phyloP scores from a whole-genome alignment of 2,888 invertebrate genomes.

The Protonemura montana region DNA sequence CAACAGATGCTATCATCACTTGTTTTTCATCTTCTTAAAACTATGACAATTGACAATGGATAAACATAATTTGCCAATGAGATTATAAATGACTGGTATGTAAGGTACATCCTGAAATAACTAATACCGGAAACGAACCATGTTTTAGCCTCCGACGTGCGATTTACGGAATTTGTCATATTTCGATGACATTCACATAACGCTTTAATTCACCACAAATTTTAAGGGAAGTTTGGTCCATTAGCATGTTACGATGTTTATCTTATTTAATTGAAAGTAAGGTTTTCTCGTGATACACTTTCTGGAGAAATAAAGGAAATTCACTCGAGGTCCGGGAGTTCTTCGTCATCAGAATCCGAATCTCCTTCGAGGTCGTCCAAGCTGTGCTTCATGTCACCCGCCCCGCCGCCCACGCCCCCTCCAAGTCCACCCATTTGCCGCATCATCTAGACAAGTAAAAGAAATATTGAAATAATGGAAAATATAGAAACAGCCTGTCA shows the following conservation, averaged over 20 bases:
- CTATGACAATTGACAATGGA: slow-evolving; percentile 12
- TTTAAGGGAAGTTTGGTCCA: slow-evolving; percentile 38
- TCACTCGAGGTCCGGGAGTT: slow-evolving; percentile 78
- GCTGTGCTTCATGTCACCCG: slow-evolving; percentile 69
- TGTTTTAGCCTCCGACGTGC: background rate
- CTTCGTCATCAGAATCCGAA: slow-evolving; percentile 82
- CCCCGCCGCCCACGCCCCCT: slow-evolving; percentile 57
- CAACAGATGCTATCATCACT: background rate
- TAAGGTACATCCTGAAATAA: background rate
- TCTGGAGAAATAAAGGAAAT: slow-evolving; percentile 39
- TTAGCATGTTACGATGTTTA: slow-evolving; percentile 36
- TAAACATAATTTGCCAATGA: background rate
- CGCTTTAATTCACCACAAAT: slow-evolving; percentile 22
- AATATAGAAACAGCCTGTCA: background rate
- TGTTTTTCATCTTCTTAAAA: background rate
- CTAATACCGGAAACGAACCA: background rate
- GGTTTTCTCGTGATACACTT: slow-evolving; percentile 8
- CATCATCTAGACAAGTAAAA: slow-evolving; percentile 66
- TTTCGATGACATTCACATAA: slow-evolving; percentile 4
- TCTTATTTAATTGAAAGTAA: background rate
- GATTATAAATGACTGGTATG: slow-evolving; percentile 12
- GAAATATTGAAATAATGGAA: slow-evolving; percentile 14
- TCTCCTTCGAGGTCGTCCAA: slow-evolving; percentile 77
- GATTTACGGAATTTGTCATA: background rate
- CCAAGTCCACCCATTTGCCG: slow-evolving; percentile 73